Base-by-base conservation (phyloP, 2,113 vertebrate genomes). In the Phylloscopus whistleri region DNA sequence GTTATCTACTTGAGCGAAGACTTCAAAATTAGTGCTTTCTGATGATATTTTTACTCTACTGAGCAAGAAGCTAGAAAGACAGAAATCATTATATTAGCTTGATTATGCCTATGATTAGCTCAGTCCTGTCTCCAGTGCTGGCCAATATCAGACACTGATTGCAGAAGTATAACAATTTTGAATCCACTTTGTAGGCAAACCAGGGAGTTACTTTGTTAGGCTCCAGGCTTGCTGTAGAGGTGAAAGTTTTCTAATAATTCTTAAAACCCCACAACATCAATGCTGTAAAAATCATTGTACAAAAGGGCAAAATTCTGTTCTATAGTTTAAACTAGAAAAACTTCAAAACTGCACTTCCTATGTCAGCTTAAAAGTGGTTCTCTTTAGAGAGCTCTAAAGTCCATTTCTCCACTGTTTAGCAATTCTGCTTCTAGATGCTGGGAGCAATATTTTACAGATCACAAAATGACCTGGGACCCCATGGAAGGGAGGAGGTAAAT, bases 291-390 rank as follows among this genome's bases (percentile, higher is more conserved):
- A 66, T 28, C 37, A 52, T 8, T 19, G 27, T 8, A 41, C 11
- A n/a, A 73, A 73, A 55, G 60, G 35, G 6, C 23, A 68, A 69
- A 59, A 30, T 13, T 49, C 10, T 41, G 10, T 70, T 66, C 46
- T 52, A 20, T 26, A 39, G 43, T 84, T 80, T 59, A 68, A 87
- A 19, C 9, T 13, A 35, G 60, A 64, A 55, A 79, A 69, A 12
- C 2, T 16, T 18, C 6, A 53, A 74, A 49, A 22, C 19, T 0
- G 0, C 28, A 20, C 10, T 17, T 75, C 4, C 6, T 26, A 4
- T 15, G 20, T 58, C 37, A 87, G 33, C 23, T 64, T 33, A 49
- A 51, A 72, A 66, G 19, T 11, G 7, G 10, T 14, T 70, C 13
- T 55, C 35, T 79, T 87, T 41, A 75, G 35, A 60, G 14, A 23